Conservation (phyloP, 2,113 vertebrate species). For the Nibea coibor region DNA sequence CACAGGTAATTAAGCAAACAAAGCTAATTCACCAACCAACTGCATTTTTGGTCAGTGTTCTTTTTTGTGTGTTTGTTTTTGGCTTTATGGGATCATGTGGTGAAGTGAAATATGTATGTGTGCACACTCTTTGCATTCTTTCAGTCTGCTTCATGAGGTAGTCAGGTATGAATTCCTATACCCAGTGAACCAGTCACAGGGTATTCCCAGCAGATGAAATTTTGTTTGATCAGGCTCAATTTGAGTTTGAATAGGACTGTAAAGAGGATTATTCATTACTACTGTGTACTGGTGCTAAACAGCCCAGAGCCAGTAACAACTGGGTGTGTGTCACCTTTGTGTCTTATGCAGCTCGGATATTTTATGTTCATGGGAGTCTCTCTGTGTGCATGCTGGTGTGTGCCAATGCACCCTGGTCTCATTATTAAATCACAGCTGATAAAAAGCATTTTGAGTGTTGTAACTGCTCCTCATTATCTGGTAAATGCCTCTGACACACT, state of each 20-base stretch:
- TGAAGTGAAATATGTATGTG: no score
- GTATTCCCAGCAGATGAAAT: neutral
- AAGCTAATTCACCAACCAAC: no score
- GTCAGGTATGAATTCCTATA: no score
- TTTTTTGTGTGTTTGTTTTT: no score
- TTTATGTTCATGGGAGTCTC: conserved; percentile 37
- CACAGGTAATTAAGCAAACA: no score
- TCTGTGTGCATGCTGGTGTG: conserved; percentile 33
- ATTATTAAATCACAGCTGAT: conserved; percentile 76
- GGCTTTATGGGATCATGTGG: no score
- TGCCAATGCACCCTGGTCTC: conserved; percentile 52
- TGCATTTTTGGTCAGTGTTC: no score
- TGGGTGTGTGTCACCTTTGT: conserved; percentile 18
- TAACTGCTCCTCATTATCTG: conserved; percentile 74
- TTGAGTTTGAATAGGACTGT: neutral
- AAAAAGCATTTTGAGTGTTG: conserved; percentile 66
- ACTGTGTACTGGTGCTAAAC: conserved; percentile 31
- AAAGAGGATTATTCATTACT: conserved; percentile 6
- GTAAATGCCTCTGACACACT: conserved; percentile 35
- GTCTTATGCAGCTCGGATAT: conserved; percentile 24
- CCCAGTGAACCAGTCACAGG: neutral
- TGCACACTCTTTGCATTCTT: no score
- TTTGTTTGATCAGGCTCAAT: conserved; percentile 9
- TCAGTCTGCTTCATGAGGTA: no score
- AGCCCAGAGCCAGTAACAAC: conserved; percentile 22